Evolutionary conservation across 2,888 invertebrate genomes (phyloP), one percentile per base, ranked within the genome.

Genomic region (Zaprionus bogoriensis): DNA sequence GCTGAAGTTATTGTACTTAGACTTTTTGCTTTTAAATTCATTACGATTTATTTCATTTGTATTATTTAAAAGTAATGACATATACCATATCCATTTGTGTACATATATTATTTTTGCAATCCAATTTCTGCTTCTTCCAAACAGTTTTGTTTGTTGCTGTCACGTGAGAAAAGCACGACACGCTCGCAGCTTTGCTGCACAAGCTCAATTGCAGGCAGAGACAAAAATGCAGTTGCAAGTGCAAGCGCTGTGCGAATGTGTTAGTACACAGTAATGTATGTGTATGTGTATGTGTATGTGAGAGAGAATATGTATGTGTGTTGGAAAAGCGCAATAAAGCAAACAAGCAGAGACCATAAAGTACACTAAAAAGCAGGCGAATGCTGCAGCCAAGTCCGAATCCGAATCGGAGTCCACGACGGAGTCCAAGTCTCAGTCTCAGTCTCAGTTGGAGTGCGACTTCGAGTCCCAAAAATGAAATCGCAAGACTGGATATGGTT

Each of bases 261-360:
- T 38, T 20, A 12, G 2, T 4, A 12, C n/a, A 30, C 5, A 2
- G 30, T 30, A n/a, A 12, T 12, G 28, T 2, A n/a, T 23, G 23
- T 12, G 41, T 27, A 14, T 23, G 42, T 10, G 17, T 44, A 46
- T 23, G 58, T 44, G 25, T 36, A 42, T n/a, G n/a, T n/a, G n/a
- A n/a, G n/a, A n/a, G n/a, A n/a, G n/a, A 38, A 39, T 55, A 55
- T 52, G 62, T 28, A 45, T 53, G 59, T 57, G 65, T 64, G 74
- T 64, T 73, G 68, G 60, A 77, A 82, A 75, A 77, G 70, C 67
- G 64, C 57, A 67, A 73, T 73, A 82, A 73, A 73, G 67, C 75
- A 82, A 80, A 79, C 66, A 79, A 70, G 73, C 75, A 77, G 67
- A 66, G 77, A 69, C 67, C 75, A 80, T 76, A 68, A 80, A 67